Evolutionary conservation across 2,797 vertebrate genomes (phyloP), one percentile per base, ranked within the genome.

Genomic region (Tachyglossus aculeatus): DNA sequence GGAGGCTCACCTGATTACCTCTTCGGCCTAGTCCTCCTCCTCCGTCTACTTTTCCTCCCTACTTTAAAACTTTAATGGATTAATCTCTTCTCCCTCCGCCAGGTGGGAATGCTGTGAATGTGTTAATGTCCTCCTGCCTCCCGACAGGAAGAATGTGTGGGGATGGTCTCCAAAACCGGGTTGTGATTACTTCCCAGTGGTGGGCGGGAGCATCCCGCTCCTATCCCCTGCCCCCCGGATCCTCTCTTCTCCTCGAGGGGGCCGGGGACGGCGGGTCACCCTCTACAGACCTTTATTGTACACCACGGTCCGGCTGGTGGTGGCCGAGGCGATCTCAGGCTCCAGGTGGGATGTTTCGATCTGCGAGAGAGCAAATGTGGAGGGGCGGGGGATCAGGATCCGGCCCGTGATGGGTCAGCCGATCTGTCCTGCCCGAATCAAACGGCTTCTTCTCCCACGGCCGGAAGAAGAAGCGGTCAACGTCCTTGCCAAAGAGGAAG

Each of bases 241-340:
- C 40, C 25, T 8, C 33, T 45, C 5, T 37, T 50, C 52, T 66
- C 55, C 45, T 22, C 43, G 21, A 41, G 55, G 4, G 40, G 65
- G 19, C 56, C 13, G 21, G 62, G 70, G 37, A 47, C 21, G n/a
- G 39, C 33, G 60, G 61, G 1, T 54, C 38, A 14, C 29, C 71
- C 4, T 86, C 96, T 90, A 98, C 85, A 98, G 88, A 9, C 96
- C 96, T 89, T 98, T 99, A 81, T 97, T 99, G 92, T 97, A 98
- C 51, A 94, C 92, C 78, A 98, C 89, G 6, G 90, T 92, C 91
- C 92, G 87, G 61, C 94, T 93, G 86, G 88, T 83, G 1, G 96
- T 96, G 74, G 93, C 95, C 87, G 37, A 84, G 52, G 94, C 90
- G 14, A 98, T 96, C 86, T 98, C 95, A 0, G 96, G 95, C 91